These are phyloP conservation scores for Scopus umbretta DNA, from an alignment of 2,113 vertebrate species.

Conservation along the genomic window DNA sequence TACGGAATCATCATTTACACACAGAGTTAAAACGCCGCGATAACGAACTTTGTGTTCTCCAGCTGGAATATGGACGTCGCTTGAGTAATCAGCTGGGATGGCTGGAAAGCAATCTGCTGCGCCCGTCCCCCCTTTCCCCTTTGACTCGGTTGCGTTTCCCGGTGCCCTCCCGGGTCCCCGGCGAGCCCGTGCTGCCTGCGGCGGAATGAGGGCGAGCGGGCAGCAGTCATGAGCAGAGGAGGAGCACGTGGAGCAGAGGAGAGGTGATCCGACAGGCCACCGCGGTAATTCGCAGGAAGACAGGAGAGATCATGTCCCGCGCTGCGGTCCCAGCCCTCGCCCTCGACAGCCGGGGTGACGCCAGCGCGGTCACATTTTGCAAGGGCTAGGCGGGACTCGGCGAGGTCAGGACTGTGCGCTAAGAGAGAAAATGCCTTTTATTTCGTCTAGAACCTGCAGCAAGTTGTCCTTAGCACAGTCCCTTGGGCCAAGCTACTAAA, in stretches of 20 bases:
- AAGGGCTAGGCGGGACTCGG: neutral
- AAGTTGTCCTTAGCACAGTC: neutral
- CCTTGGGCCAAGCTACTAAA: rapidly evolving
- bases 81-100: neutral
- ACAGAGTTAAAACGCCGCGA: rapidly evolving
- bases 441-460: neutral
- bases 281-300: neutral
- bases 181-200: neutral
- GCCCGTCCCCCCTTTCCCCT: neutral
- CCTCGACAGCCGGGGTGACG: neutral
- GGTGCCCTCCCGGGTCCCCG: neutral
- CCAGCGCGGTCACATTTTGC: neutral
- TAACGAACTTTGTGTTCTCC: neutral
- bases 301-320: neutral
- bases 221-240: neutral
- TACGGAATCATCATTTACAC: neutral
- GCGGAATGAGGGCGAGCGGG: neutral
- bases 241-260: neutral
- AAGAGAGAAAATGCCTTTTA: neutral
- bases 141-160: neutral
- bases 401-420: neutral
- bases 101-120: neutral
- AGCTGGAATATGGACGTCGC: rapidly evolving
- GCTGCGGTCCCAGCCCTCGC: neutral
- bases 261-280: neutral